These are phyloP conservation scores for Takifugu flavidus DNA, from an alignment of 2,113 vertebrate genomes.

Conservation along the genomic window DNA sequence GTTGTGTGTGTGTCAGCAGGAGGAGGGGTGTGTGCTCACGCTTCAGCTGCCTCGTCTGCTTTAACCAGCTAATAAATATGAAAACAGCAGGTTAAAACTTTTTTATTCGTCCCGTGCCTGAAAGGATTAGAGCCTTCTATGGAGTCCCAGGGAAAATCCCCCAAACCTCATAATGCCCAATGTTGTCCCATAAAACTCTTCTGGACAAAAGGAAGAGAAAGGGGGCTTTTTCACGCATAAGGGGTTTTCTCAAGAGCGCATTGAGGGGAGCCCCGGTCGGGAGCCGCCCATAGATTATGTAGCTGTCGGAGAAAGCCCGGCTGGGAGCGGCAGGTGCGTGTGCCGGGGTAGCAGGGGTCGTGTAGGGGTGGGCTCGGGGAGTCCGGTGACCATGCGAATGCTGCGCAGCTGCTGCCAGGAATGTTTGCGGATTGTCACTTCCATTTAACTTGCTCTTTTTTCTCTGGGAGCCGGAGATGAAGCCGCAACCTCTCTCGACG, in stretches of 20 bases:
- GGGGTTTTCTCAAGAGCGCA: constrained; percentile 82
- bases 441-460: constrained; percentile 76
- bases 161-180: constrained; percentile 88
- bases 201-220: constrained; percentile 77
- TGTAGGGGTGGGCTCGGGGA: constrained; percentile 30
- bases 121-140: constrained; percentile 86
- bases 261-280: constrained; percentile 76
- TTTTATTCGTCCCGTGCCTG: constrained; percentile 78
- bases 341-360: constrained; percentile 67
- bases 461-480: constrained; percentile 43
- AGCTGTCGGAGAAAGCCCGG: constrained; percentile 83
- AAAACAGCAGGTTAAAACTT: constrained; percentile 86
- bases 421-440: constrained; percentile 77
- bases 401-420: constrained; percentile 73
- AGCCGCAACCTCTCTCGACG: constrained; percentile 53
- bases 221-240: constrained; percentile 80
- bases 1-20: constrained; percentile 1
- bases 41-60: constrained; percentile 79
- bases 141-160: constrained; percentile 85
- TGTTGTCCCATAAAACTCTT: constrained; percentile 86
- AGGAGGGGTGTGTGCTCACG: constrained; percentile 32
- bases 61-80: constrained; percentile 82
- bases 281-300: constrained; percentile 87
- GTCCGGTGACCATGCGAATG: constrained; percentile 61
- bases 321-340: constrained; percentile 79